Conservation (phyloP, 2,888 invertebrate genomes). For the Athalia circularis region DNA sequence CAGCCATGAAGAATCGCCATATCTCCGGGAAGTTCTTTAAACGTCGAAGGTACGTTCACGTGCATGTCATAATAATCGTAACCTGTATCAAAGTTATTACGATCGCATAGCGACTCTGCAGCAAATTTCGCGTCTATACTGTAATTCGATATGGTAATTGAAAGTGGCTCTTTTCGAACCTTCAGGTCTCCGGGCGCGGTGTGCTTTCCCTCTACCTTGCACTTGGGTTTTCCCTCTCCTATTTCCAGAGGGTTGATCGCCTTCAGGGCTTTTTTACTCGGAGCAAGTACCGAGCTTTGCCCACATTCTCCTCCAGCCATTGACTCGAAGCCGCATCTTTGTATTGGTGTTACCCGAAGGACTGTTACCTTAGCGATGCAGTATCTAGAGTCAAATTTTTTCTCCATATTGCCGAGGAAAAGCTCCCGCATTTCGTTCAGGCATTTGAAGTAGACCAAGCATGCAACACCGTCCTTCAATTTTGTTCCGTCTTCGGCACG, state of each 20-base stretch:
- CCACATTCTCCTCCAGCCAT: slow-evolving; percentile 38
- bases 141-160: slow-evolving; percentile 64
- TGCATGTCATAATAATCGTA: slow-evolving; percentile 64
- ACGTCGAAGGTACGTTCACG: slow-evolving; percentile 65
- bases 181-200: slow-evolving; percentile 46
- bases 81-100: slow-evolving; percentile 61
- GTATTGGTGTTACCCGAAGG: slow-evolving; percentile 56
- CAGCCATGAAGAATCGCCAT: slow-evolving; percentile 65
- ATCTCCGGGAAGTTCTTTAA: slow-evolving; percentile 56
- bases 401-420: slow-evolving; percentile 59
- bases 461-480: slow-evolving; percentile 57
- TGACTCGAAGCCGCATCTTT: slow-evolving; percentile 48
- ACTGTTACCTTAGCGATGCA: slow-evolving; percentile 64
- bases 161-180: slow-evolving; percentile 53
- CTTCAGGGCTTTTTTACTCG: slow-evolving; percentile 57
- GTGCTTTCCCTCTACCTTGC: slow-evolving; percentile 53
- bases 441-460: slow-evolving; percentile 60
- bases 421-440: slow-evolving; percentile 58
- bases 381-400: slow-evolving; percentile 62
- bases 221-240: slow-evolving; percentile 58
- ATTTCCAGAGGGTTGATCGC: slow-evolving; percentile 58
- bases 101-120: slow-evolving; percentile 57
- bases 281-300: slow-evolving; percentile 45
- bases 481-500: slow-evolving; percentile 77
- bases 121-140: slow-evolving; percentile 62